Base-by-base conservation (phyloP, 2,888 invertebrate genomes). In the Suillia variegata region DNA sequence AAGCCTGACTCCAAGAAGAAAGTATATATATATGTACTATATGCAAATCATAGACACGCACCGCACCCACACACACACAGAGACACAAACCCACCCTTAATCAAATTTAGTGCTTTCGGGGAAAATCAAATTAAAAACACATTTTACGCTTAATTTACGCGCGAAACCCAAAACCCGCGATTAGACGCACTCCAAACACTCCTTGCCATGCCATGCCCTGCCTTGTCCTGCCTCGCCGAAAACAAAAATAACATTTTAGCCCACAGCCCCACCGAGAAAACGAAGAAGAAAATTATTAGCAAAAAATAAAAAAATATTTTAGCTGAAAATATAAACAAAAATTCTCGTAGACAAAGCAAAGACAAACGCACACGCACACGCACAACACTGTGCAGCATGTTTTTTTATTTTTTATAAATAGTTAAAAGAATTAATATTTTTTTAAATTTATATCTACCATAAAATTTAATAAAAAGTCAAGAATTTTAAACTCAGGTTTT, bases 41-140 rank as follows among this genome's bases (percentile, higher is more conserved):
- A n/a, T n/a, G n/a, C n/a, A n/a, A n/a, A 45, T 45, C 18, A 18
- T 17, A 45, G 17, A n/a, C 38, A 13, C 38, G 38, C n/a, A 8
- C 38, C 38, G n/a, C 38, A n/a, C n/a, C n/a, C n/a, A n/a, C n/a
- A n/a, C n/a, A n/a, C n/a, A n/a, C n/a, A n/a, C n/a, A n/a, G n/a
- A n/a, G n/a, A n/a, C n/a, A n/a, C n/a, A n/a, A 38, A 4, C 38
- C 38, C 38, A 38, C 38, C 15, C n/a, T n/a, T n/a, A n/a, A n/a
- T n/a, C n/a, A n/a, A n/a, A n/a, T n/a, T 6, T 38, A 4, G 6
- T 38, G n/a, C 15, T 38, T 38, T 38, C 4, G 8, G 6, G 18
- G 6, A 17, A 59, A 62, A 66, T 67, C 71, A 53, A 68, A 67
- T 70, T 70, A 65, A 70, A 71, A 71, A 67, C 64, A 67, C 56